Percentiles rank a stretch among this genome's conserved stretches.
Evolutionary conservation across 2,888 invertebrate genomes (phyloP).

Genomic region (Therioaphis trifolii): DNA sequence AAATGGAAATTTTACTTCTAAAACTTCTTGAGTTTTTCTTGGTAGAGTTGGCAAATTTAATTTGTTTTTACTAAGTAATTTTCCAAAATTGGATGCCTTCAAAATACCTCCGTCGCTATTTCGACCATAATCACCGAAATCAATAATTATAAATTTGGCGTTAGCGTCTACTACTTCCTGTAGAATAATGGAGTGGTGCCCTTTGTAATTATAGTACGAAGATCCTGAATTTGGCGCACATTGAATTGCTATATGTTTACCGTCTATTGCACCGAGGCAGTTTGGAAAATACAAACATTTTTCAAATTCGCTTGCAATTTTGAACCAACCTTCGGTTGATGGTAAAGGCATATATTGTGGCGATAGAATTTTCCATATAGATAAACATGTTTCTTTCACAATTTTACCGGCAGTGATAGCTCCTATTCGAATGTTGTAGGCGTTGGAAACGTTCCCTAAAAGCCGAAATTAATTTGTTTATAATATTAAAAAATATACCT

Average conservation of each 20-base stretch:
- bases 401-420: constrained; percentile 35
- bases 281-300: constrained; percentile 55
- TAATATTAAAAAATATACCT: background rate
- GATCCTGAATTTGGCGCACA: constrained; percentile 16
- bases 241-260: constrained; percentile 51
- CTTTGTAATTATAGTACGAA: constrained; percentile 54
- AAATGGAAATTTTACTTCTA: constrained; percentile 22
- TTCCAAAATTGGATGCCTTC: constrained; percentile 31
- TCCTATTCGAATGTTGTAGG: constrained; percentile 21
- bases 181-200: constrained; percentile 50
- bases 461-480: background rate
- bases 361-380: constrained; percentile 29
- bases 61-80: constrained; percentile 12
- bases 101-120: constrained; percentile 28
- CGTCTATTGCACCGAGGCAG: constrained; percentile 62
- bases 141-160: constrained; percentile 28
- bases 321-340: constrained; percentile 15
- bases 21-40: background rate
- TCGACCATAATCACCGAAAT: constrained; percentile 26
- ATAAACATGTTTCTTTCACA: constrained; percentile 20
- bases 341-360: constrained; percentile 26
- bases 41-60: background rate
- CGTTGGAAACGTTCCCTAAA: constrained; percentile 34
- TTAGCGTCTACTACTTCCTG: constrained; percentile 35
- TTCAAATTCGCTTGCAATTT: constrained; percentile 42